Base-by-base conservation (phyloP, 2,797 vertebrate species). In the Pipistrellus pipistrellus region DNA sequence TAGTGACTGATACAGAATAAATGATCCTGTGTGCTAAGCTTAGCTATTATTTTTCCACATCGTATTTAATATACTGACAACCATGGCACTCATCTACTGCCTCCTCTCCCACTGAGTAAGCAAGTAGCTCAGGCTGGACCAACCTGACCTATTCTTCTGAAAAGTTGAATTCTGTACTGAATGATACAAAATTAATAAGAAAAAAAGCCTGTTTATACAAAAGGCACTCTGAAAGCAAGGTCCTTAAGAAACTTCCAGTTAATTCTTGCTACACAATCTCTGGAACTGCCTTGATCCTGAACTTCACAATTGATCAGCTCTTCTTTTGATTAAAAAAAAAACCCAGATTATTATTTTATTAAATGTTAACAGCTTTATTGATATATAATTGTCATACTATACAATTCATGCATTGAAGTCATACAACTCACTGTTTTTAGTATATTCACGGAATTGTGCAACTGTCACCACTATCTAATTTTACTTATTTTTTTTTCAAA, bases 151-250 rank as follows among this genome's bases (percentile, higher is more conserved):
- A 27, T 35, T 71, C 23, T 68, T n/a, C 20, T 51, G 51, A 73
- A 64, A 48, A 93, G n/a, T 27, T 88, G 23, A 94, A 85, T 71
- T 85, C 10, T 93, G 2, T 20, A 27, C 20, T 41, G 35, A 76
- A 78, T 85, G 21, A 55, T 73, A 35, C 7, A 84, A 55, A 13
- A 30, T 64, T 94, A 13, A 86, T 80, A 59, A 35, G 32, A 72
- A 64, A 35, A 35, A 55, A 46, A 77, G 82, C 25, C 0, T 21
- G 20, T 81, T 71, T 10, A 68, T 92, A 14, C 69, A 88, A 32
- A 88, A 64, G n/a, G 64, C 72, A 89, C 30, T 93, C 38, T 77
- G n/a, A 90, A 38, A 72, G 25, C 27, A 55, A 93, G 30, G 3
- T 59, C 18, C 8, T 64, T 57, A 69, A 88, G 38, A 85, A 81